These are phyloP conservation scores for Sebastes variabilis DNA, from an alignment of 2,797 vertebrate species.

Conservation along the genomic window DNA sequence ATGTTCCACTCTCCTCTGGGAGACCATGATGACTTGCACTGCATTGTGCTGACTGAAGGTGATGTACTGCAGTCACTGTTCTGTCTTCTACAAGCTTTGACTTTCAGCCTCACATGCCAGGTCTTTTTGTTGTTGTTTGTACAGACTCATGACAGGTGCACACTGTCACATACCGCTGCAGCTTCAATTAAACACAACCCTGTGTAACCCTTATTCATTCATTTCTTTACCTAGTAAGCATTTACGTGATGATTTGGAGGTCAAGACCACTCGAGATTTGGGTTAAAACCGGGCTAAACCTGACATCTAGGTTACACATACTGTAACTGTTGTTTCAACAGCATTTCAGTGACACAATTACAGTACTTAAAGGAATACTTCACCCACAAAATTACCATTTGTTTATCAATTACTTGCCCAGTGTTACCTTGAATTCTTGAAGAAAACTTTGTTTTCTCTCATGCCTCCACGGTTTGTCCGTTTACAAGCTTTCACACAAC, in stretches of 20 bases:
- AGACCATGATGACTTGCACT: slow-evolving; percentile 55
- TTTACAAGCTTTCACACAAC: not conserved
- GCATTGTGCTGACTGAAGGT: slow-evolving; percentile 47
- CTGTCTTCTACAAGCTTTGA: slow-evolving; percentile 27
- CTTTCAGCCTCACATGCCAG: slow-evolving; percentile 18
- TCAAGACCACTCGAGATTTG: not conserved
- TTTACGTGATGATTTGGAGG: not conserved
- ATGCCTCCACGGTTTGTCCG: not conserved
- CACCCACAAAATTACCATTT: not conserved
- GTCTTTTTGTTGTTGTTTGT: not conserved
- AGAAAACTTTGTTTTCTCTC: not conserved
- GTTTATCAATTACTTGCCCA: not conserved
- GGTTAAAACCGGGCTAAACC: not conserved
- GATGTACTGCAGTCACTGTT: slow-evolving; percentile 40
- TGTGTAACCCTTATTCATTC: not conserved
- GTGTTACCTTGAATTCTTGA: not conserved
- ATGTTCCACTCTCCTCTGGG: slow-evolving; percentile 16
- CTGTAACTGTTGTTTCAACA: not conserved
- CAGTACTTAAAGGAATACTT: not conserved
- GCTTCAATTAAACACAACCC: not conserved
- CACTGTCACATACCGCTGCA: not conserved
- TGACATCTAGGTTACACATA: not conserved
- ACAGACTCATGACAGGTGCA: not conserved
- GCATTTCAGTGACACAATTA: not conserved
- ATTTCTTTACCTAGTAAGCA: not conserved